Evolutionary conservation across 1,140 invertebrate genomes (phyloP).

Genomic region (Pogonomyrmex barbatus): DNA sequence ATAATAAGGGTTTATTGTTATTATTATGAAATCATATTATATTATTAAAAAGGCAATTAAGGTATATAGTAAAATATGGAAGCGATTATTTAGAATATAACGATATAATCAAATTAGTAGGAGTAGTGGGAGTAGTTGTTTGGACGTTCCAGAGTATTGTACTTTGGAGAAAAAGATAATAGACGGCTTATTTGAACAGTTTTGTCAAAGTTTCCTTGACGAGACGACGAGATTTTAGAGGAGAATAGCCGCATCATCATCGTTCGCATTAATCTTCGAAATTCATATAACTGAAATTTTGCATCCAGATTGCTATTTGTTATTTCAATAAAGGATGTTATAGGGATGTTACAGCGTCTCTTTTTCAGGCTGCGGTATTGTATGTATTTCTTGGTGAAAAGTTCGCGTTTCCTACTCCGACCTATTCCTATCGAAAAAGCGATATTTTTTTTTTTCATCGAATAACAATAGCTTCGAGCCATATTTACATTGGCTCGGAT

Average conservation of each 20-base stretch:
- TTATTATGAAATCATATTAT: conserved; percentile 13
- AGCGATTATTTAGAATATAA: not conserved
- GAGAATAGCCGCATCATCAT: too few relatives aligned
- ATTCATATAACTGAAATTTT: not conserved
- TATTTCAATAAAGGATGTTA: not conserved
- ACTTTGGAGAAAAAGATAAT: not conserved
- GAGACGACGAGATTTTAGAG: not conserved
- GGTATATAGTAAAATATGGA: not conserved
- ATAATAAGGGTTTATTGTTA: not conserved
- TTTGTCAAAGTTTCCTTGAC: not conserved
- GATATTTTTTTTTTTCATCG: not conserved
- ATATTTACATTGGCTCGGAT: not conserved
- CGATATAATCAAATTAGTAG: not conserved
- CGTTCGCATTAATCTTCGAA: not conserved
- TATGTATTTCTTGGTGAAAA: not conserved
- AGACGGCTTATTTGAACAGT: not conserved
- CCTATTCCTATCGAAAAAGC: conserved; percentile 42
- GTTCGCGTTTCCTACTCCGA: conserved; percentile 40
- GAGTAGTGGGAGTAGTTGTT: not conserved
- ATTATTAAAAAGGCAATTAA: not conserved
- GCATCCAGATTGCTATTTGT: not conserved
- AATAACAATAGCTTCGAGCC: conserved; percentile 19
- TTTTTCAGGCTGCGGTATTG: not conserved
- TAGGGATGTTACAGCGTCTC: not conserved
- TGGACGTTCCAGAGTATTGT: too few relatives aligned